A percentile compares a stretch with the other conserved stretches of the same genome.
phyloP scores from a whole-genome alignment of 1,140 invertebrate genomes.

The Drosophila micromelanica region DNA sequence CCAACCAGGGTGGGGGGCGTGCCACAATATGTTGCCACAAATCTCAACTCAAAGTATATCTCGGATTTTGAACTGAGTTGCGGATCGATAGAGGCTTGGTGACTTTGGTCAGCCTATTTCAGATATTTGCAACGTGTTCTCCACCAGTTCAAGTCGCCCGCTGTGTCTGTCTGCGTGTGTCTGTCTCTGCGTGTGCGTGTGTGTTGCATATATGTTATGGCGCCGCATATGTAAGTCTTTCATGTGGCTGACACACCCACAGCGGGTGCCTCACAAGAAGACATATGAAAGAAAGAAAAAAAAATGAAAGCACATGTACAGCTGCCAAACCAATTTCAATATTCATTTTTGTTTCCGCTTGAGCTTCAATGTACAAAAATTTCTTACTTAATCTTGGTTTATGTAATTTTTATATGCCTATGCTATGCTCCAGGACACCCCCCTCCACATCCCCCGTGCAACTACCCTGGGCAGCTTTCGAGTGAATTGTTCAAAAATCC shows the following conservation, averaged over 20 bases:
- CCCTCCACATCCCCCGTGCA: slow-evolving; percentile 2
- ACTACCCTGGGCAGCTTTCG: slow-evolving; percentile 17
- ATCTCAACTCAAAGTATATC: not conserved
- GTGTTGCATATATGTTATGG: slow-evolving; percentile 50
- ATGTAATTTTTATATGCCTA: slow-evolving; percentile 66
- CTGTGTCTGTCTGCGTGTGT: slow-evolving; percentile 22
- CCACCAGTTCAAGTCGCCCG: slow-evolving; percentile 1
- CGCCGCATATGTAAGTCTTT: slow-evolving; percentile 56
- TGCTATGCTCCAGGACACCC: not conserved
- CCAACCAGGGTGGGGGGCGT: not conserved
- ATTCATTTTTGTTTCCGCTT: slow-evolving; percentile 62
- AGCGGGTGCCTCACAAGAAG: not conserved
- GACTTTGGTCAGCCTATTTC: slow-evolving; percentile 44
- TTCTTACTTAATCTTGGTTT: slow-evolving; percentile 62
- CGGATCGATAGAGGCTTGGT: slow-evolving; percentile 7
- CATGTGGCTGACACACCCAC: slow-evolving; percentile 36
- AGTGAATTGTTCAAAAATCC: too few species aligned
- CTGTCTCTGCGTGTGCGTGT: slow-evolving; percentile 8
- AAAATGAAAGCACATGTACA: slow-evolving; percentile 27
- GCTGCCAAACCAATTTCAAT: slow-evolving; percentile 68
- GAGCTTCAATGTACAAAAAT: slow-evolving; percentile 57
- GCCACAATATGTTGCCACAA: not conserved
- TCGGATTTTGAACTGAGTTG: slow-evolving; percentile 3
- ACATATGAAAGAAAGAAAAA: slow-evolving; percentile 6
- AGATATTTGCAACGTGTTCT: slow-evolving; percentile 9